Conservation (phyloP, 2,888 invertebrate species). For the Dione vanillae region DNA sequence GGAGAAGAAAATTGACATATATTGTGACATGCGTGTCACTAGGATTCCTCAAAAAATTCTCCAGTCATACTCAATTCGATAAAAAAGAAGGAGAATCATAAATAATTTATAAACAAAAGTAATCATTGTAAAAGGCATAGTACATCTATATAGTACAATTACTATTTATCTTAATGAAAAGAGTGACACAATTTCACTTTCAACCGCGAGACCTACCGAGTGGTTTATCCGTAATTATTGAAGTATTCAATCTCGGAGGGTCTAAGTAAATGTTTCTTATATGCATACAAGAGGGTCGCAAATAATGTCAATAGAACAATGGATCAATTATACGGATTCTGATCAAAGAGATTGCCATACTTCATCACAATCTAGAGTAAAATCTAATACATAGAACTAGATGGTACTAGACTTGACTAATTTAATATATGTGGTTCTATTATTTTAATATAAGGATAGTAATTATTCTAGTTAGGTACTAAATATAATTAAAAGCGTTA, state of each 20-base stretch:
- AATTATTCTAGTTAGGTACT: too few relatives aligned
- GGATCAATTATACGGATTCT: neutral
- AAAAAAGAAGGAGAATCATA: too few relatives aligned
- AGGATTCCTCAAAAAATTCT: too few relatives aligned
- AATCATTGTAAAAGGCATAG: neutral
- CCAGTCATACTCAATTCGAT: too few relatives aligned
- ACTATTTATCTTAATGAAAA: neutral
- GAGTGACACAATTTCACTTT: neutral
- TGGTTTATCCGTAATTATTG: neutral
- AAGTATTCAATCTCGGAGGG: neutral
- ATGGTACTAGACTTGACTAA: too few relatives aligned
- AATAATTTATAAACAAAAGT: neutral
- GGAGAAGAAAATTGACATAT: too few relatives aligned
- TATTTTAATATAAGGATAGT: too few relatives aligned
- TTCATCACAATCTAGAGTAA: neutral
- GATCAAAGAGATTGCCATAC: neutral
- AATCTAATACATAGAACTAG: neutral
- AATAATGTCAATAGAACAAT: slow-evolving; percentile 22
- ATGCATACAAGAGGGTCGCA: neutral
- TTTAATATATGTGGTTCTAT: too few relatives aligned
- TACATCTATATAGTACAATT: neutral
- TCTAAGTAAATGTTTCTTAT: neutral
- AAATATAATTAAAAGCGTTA: too few relatives aligned
- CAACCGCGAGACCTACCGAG: neutral
- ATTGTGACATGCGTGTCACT: too few relatives aligned